Evolutionary conservation across 1,140 invertebrate genomes (phyloP), one percentile per base, ranked within the genome.

Genomic region (Gonatopus flavifemur): DNA sequence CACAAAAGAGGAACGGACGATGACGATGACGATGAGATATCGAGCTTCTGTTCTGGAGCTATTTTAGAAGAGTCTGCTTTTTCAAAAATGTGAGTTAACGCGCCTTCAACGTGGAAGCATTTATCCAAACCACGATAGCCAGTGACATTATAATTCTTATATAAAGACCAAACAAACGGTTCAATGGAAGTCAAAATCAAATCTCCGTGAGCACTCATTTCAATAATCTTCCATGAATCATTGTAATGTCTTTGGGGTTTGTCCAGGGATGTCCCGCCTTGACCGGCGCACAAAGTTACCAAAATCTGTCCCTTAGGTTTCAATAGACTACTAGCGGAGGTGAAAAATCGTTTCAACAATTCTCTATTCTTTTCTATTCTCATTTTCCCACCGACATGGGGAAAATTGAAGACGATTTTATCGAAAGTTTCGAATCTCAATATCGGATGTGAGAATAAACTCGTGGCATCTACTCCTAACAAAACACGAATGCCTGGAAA

Each of bases 311-410:
- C 81, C 45, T 70, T 60, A 15, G 35, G 24, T 32, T 55, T 43
- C 12, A 84, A 55, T 35, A 79, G 52, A n/a, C 62, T 43, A 33
- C 47, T 57, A 43, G 72, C 70, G 53, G 78, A 83, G 12, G 57
- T 48, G 57, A 86, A 85, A 65, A 85, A 86, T 33, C 77, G 62
- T 51, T 59, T 74, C 0, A 86, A 59, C 2, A 86, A 67, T 24
- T 79, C 65, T 46, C 84, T 72, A 67, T 86, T 86, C 52, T 78
- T 78, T 57, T 83, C 79, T 49, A 85, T 79, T 61, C 83, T 81
- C 73, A 84, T 85, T 74, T 86, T 86, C n/a, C 84, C 83, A 38
- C 83, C 82, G 36, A 80, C 74, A 64, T 86, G 83, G 21, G 84
- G 84, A 67, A 86, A 86, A 58, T 86, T 86, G 59, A 86, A 86